phyloP scores from a whole-genome alignment of 2,888 invertebrate species.

The Drosophila nr. perissopoda region DNA sequence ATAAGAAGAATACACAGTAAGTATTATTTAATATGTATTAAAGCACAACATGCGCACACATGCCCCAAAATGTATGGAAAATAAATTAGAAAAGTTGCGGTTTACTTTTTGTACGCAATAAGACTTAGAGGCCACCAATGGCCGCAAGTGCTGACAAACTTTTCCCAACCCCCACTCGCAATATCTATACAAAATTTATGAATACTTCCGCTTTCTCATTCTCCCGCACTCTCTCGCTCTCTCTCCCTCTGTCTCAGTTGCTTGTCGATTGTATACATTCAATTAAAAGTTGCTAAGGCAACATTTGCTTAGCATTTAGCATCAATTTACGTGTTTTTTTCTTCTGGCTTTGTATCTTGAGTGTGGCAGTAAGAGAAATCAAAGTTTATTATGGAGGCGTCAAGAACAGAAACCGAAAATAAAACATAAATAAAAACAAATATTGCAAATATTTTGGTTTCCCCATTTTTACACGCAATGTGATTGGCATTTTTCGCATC shows the following conservation, averaged over 20 bases:
- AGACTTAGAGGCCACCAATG: conserved; percentile 5
- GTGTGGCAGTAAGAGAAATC: conserved; percentile 42
- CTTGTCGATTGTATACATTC: conserved; percentile 58
- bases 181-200: conserved; percentile 71
- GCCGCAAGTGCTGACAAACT: conserved; percentile 50
- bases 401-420: conserved; percentile 37
- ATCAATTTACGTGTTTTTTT: conserved; percentile 13
- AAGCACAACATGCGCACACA: conserved; percentile 52
- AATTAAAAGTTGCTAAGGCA: conserved; percentile 71
- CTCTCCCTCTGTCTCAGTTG: too few relatives aligned
- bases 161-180: conserved; percentile 27
- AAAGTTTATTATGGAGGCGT: conserved; percentile 63
- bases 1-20: conserved; percentile 72
- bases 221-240: background rate
- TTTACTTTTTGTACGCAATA: conserved; percentile 40
- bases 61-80: conserved; percentile 59
- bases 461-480: conserved; percentile 24
- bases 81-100: conserved; percentile 78
- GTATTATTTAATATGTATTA: conserved; percentile 78
- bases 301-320: conserved; percentile 70
- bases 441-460: conserved; percentile 16
- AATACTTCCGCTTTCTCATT: conserved; percentile 52
- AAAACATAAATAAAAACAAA: conserved; percentile 40
- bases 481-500: conserved; percentile 27
- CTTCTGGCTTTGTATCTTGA: conserved; percentile 9